Evolutionary conservation across 2,113 vertebrate genomes (phyloP), one percentile per base, ranked within the genome.

Genomic region (Scortum barcoo): DNA sequence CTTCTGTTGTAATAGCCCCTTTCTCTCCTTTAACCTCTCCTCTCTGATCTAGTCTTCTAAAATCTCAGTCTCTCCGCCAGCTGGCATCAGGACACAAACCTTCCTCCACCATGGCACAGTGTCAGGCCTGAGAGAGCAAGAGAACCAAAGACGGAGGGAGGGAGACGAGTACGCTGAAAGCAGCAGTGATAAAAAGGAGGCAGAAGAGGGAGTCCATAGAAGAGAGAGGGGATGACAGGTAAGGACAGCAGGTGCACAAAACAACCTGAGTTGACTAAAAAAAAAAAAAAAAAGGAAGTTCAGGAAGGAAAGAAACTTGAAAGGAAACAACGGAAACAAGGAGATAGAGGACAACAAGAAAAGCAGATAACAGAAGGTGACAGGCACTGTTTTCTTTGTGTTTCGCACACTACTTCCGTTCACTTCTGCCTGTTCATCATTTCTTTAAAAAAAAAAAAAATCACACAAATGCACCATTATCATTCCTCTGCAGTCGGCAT

Each of bases 1-100:
- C 10, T 51, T 57, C 44, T 60, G 12, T 58, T 80, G 46, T 69
- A 63, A 69, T 50, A 63, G 78, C 69, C 77, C 60, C 28, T 72
- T 78, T 77, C 72, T 83, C n/a, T 75, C 36, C 73, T 80, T 87
- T 85, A 85, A 86, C 81, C 85, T 81, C 80, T 83, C 79, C 22
- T 68, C 73, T 85, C 88, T 88, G 81, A 85, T 91, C 81, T 70
- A 60, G 50, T 78, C 76, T 61, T 80, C 72, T 86, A 36, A 85
- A 86, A 83, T 81, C 62, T 74, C 83, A 69, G 70, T 46, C 70
- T 30, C 53, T 81, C 30, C 0, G 88, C 89, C 91, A 92, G 88
- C 81, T 91, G 87, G 88, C 91, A 82, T 71, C 33, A n/a, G 12
- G 77, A 86, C 76, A 71, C 77, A 78, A 78, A 86, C 78, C 87